Percentiles rank a stretch among this genome's conserved stretches.
Conservation (phyloP, 1,140 invertebrate species). For the Drosophila pallidifrons region DNA sequence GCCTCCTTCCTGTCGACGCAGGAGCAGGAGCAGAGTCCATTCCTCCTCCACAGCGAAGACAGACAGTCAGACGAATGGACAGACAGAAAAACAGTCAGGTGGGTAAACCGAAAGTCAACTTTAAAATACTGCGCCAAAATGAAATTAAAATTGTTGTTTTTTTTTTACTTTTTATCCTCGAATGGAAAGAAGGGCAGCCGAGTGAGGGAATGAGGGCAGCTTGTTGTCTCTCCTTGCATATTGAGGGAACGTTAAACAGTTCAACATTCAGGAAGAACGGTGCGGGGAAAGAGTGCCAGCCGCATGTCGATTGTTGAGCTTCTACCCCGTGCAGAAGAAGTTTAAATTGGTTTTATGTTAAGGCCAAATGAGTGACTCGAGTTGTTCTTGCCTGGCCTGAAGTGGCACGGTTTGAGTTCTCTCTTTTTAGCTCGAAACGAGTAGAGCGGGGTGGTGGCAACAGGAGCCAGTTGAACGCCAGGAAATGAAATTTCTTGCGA, state of each 20-base stretch:
- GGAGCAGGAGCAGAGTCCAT: background rate
- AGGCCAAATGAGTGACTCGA: constrained; percentile 77
- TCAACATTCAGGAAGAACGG: constrained; percentile 1
- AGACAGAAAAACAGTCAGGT: constrained; percentile 11
- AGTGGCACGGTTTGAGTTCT: constrained; percentile 32
- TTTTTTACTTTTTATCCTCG: constrained; percentile 24
- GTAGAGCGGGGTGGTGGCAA: background rate
- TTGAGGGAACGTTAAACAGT: constrained; percentile 67
- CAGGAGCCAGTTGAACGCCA: constrained; percentile 64
- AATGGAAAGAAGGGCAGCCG: background rate
- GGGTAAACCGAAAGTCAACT: constrained; percentile 59
- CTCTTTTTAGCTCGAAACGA: background rate
- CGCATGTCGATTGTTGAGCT: constrained; percentile 44
- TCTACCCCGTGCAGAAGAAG: constrained; percentile 57
- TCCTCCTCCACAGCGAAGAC: background rate
- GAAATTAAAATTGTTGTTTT: constrained; percentile 79
- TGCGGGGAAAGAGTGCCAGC: background rate
- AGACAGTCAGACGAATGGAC: background rate
- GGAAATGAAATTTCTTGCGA: constrained; percentile 81
- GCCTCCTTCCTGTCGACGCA: constrained; percentile 19
- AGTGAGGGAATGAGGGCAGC: constrained; percentile 43
- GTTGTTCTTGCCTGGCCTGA: constrained; percentile 33
- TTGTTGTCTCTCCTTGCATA: constrained; percentile 68
- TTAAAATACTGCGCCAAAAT: constrained; percentile 75
- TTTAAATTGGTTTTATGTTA: constrained; percentile 84